Conservation (phyloP, 2,888 invertebrate genomes). For the Patella caerulea region DNA sequence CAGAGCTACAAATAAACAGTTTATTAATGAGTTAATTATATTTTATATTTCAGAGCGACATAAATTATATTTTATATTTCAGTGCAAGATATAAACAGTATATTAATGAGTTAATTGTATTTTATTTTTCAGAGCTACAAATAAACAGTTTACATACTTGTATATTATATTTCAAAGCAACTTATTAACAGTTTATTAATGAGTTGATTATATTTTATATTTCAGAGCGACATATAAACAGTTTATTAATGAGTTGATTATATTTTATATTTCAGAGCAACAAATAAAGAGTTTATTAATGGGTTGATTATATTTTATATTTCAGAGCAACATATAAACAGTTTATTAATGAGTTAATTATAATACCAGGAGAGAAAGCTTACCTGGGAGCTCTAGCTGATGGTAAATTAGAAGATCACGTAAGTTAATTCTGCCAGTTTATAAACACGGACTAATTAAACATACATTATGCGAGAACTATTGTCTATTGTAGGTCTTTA, state of each 20-base stretch:
- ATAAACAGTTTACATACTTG: no score
- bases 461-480: no score
- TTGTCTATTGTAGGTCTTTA: no score
- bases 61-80: no score
- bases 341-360: conserved; percentile 84
- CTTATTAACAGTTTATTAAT: no score
- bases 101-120: no score
- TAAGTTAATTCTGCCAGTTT: conserved; percentile 45
- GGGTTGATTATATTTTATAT: conserved; percentile 12
- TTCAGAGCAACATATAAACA: conserved; percentile 63
- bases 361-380: conserved; percentile 81
- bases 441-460: not conserved
- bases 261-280: conserved; percentile 19
- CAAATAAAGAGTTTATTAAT: conserved; percentile 57
- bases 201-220: conserved; percentile 14
- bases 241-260: conserved; percentile 79
- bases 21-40: no score
- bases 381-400: conserved; percentile 74
- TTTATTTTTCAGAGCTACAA: no score
- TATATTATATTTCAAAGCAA: no score
- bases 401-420: conserved; percentile 74
- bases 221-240: conserved; percentile 63
- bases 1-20: conserved; percentile 39
- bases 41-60: no score
- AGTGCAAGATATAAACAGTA: no score